A percentile compares a stretch with the other conserved stretches of the same genome.
Evolutionary conservation across 2,113 vertebrate species (phyloP).

Genomic region (Sturnira hondurensis): DNA sequence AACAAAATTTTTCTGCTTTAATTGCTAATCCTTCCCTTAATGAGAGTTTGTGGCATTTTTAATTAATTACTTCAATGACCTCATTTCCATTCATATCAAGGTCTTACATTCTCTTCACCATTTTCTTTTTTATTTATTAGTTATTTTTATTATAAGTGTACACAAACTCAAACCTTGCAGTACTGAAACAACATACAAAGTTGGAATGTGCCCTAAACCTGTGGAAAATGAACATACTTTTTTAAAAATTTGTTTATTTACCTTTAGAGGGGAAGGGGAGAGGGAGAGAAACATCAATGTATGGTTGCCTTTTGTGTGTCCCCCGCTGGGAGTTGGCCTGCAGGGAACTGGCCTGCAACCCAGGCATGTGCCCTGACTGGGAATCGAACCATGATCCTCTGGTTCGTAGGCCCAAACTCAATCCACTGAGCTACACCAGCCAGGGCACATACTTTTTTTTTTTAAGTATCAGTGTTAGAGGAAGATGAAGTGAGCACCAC

Average conservation of each 20-base stretch:
- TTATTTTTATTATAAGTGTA: constrained; percentile 38
- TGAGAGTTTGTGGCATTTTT: constrained; percentile 52
- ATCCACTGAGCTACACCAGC: too few relatives aligned
- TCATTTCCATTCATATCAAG: constrained; percentile 57
- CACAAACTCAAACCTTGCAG: background rate
- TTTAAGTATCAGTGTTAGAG: background rate
- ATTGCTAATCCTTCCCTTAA: constrained; percentile 58
- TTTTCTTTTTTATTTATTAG: constrained; percentile 41
- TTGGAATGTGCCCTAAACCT: background rate
- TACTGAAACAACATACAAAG: background rate
- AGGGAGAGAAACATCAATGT: too few relatives aligned
- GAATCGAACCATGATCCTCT: too few relatives aligned
- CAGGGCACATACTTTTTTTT: too few relatives aligned
- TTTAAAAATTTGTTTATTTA: too few relatives aligned
- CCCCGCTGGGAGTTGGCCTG: too few relatives aligned
- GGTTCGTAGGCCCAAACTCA: too few relatives aligned
- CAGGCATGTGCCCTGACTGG: too few relatives aligned
- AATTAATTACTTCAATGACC: constrained; percentile 64
- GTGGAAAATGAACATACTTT: background rate
- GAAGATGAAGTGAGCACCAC: background rate
- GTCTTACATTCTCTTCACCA: constrained; percentile 30
- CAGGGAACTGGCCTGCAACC: too few relatives aligned
- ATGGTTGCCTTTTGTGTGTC: too few relatives aligned
- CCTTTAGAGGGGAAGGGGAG: too few relatives aligned
- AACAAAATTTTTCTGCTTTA: constrained; percentile 62